phyloP scores from a whole-genome alignment of 2,888 invertebrate genomes.

The Polymixis flavicincta region DNA sequence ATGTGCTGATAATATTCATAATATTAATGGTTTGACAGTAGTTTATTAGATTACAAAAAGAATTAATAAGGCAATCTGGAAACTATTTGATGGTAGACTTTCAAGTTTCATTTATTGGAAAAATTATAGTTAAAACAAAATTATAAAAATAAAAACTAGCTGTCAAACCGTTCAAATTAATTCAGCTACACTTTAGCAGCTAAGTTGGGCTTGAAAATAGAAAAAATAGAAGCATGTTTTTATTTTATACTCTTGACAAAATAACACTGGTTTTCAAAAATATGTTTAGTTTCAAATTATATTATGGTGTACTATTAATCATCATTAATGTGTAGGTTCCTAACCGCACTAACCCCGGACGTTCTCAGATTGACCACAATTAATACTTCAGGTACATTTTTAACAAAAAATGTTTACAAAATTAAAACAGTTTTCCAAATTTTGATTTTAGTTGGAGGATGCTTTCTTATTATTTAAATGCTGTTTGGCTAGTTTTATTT shows the following conservation, averaged over 20 bases:
- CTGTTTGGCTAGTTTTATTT: conserved; percentile 73
- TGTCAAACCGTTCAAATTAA: conserved; percentile 53
- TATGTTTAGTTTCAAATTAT: conserved; percentile 62
- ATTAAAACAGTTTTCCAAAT: conserved; percentile 69
- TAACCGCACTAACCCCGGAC: conserved; percentile 90
- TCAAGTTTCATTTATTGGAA: background rate
- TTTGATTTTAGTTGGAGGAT: conserved; percentile 83
- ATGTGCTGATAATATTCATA: conserved; percentile 39
- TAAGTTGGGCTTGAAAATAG: conserved; percentile 58
- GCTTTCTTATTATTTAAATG: conserved; percentile 85
- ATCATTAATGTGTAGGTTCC: conserved; percentile 86
- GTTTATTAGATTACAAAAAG: background rate
- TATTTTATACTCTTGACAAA: conserved; percentile 71
- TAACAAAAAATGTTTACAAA: conserved; percentile 73
- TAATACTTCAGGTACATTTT: conserved; percentile 88
- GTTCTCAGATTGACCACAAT: conserved; percentile 90
- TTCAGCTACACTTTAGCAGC: conserved; percentile 57
- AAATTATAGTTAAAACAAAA: background rate
- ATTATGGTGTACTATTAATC: conserved; percentile 68
- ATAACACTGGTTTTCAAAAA: conserved; percentile 64
- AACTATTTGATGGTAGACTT: background rate
- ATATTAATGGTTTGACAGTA: conserved; percentile 48
- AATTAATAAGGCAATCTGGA: conserved; percentile 32
- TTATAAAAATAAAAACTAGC: background rate
- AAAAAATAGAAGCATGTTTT: conserved; percentile 70